Base-by-base conservation (phyloP, 2,113 vertebrate genomes). In the Octodon degus region DNA sequence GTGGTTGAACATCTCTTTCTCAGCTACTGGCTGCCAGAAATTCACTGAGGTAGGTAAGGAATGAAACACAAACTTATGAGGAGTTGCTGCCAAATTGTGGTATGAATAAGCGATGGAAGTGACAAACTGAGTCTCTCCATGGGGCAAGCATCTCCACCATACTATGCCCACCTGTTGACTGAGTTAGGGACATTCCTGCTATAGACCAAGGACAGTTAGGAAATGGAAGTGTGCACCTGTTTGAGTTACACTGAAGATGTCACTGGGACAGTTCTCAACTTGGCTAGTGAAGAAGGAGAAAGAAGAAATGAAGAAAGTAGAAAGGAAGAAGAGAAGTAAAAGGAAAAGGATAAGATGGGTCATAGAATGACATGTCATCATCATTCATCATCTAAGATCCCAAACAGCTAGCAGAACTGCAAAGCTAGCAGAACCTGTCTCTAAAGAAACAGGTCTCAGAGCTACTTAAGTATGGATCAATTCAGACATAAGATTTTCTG, bases 301-400 rank as follows among this genome's bases (percentile, higher is more conserved):
- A 17, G 9, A 67, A 32, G 24, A 34, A 43, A 55, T 3, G 25
- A n/a, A 7, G 20, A n/a, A 40, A 7, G 37, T 4, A 27, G 40
- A 65, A 37, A 85, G 16, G 37, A 65, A 25, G 9, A 34, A 14
- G 40, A 34, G 25, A 30, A 20, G 53, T 30, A 47, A 47, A 27
- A 79, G 14, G 27, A 50, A 30, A 19, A 80, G 50, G 8, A 20
- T 63, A 12, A 72, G 81, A 32, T 12, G 17, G 68, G 50, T 86
- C 32, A 47, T 80, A 43, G 22, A 88, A 25, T 67, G 11, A 40
- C 12, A 47, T 63, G 72, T 24, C 50, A 62, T 5, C 58, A 7
- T 5, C 30, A 1, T 37, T 65, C n/a, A 1, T 65, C 1, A 3
- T 13, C 12, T 16, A 6, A 27, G 9, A 5, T n/a, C 62, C 53